Percentiles rank a stretch among this genome's conserved stretches.
These are phyloP conservation scores for Ictalurus punctatus DNA, from an alignment of 2,113 vertebrate species.

Conservation along the genomic window DNA sequence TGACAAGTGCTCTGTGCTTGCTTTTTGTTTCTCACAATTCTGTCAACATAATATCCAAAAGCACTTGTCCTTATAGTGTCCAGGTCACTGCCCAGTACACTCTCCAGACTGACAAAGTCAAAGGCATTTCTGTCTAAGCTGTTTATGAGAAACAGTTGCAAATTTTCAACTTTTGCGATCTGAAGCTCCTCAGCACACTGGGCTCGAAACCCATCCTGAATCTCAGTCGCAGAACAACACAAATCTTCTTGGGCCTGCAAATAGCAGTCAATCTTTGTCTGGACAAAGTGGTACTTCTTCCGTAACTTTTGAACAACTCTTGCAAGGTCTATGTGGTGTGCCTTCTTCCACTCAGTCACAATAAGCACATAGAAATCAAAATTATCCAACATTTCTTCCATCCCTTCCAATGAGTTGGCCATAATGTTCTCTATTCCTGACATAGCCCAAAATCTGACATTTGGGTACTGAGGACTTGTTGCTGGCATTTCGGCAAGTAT, in stretches of 20 bases:
- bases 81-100: conserved; percentile 38
- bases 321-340: conserved; percentile 38
- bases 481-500: conserved; percentile 2
- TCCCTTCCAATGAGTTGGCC: conserved; percentile 1
- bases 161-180: conserved; percentile 1
- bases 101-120: conserved; percentile 50
- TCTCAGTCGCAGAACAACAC: conserved; percentile 31
- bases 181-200: conserved; percentile 37
- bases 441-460: conserved; percentile 50
- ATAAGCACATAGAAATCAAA: conserved; percentile 49
- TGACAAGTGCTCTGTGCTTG: conserved; percentile 15
- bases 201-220: conserved; percentile 45
- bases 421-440: conserved; percentile 33
- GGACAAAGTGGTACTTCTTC: conserved; percentile 43
- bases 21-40: conserved; percentile 2
- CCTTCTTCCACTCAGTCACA: conserved; percentile 39
- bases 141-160: conserved; percentile 48
- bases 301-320: conserved; percentile 21
- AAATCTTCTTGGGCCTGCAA: conserved; percentile 37
- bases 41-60: conserved; percentile 43
- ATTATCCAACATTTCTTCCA: conserved; percentile 5
- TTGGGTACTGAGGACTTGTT: conserved; percentile 30
- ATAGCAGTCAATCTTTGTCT: conserved; percentile 46
- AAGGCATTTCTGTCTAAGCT: conserved; percentile 30
- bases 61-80: conserved; percentile 44